Evolutionary conservation across 2,888 invertebrate genomes (phyloP).

Genomic region (Pardosa pseudoannulata): DNA sequence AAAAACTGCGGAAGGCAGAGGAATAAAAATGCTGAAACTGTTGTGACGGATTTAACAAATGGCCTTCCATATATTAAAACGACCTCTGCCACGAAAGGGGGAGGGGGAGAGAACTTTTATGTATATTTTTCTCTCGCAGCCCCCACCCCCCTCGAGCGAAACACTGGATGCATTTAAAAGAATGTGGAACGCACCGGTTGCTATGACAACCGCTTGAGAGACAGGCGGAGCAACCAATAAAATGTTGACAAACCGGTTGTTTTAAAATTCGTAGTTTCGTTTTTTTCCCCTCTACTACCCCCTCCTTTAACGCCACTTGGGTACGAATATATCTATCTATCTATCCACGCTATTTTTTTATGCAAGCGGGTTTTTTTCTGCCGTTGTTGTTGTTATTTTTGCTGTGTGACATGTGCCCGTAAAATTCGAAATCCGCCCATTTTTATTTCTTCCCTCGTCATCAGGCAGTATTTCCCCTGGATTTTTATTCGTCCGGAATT

Average conservation of each 20-base stretch:
- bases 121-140: slow-evolving; percentile 3
- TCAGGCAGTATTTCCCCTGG: background rate
- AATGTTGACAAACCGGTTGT: slow-evolving; percentile 68
- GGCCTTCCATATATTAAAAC: slow-evolving; percentile 69
- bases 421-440: slow-evolving; percentile 2
- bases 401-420: background rate
- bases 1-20: slow-evolving; percentile 52
- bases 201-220: slow-evolving; percentile 61
- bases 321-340: slow-evolving; percentile 50
- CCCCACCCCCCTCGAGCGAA: slow-evolving; percentile 26
- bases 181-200: slow-evolving; percentile 52
- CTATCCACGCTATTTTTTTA: too few species aligned
- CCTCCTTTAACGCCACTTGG: slow-evolving; percentile 56
- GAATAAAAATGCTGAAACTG: slow-evolving; percentile 70
- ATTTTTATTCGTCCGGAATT: slow-evolving; percentile 1
- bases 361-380: background rate
- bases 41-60: slow-evolving; percentile 70
- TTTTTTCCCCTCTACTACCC: too few species aligned
- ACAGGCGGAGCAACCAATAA: slow-evolving; percentile 65
- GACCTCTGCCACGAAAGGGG: slow-evolving; percentile 50
- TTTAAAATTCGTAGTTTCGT: slow-evolving; percentile 57
- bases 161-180: slow-evolving; percentile 70
- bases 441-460: background rate
- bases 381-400: too few species aligned
- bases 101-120: slow-evolving; percentile 29